Evolutionary conservation across 2,113 vertebrate genomes (phyloP), one percentile per base, ranked within the genome.

Genomic region (Psephotus haematonotus): DNA sequence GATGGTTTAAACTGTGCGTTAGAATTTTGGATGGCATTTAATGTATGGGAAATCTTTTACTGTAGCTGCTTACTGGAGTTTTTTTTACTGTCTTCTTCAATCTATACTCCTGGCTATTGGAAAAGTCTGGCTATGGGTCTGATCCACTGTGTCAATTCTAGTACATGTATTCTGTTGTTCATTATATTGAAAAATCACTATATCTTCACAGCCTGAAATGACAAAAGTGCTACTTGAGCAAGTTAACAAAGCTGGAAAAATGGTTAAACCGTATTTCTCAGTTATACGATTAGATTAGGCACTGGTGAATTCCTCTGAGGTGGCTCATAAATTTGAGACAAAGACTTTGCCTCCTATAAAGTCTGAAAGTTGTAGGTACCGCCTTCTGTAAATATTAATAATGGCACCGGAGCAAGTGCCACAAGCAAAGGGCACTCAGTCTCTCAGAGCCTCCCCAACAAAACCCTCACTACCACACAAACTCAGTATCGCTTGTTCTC

Each of bases 341-440:
- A 94, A 96, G 94, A 96, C 96, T 96, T 94, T 96, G 93, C 41
- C 92, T 95, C 93, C 95, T 71, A 75, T 94, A 96, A 95, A 93
- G 33, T 52, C 62, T 72, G 81, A 82, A 85, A 93, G 33, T 22
- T 71, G 47, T n/a, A 92, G 90, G 88, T 93, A 50, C 75, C 80
- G 39, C 94, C 95, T 88, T 96, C 69, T 88, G 95, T 86, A 96
- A 97, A 96, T 96, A 94, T 95, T 93, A 95, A 93, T 84, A 88
- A 86, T 83, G 86, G 76, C 86, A 92, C 50, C 1, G 2, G 55
- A 84, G 55, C 1, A 0, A 88, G 37, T 24, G 55, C 64, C 69
- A 62, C 72, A 84, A 69, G 52, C 65, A 81, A 91, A 91, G 74
- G 92, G 92, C 52, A 63, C 47, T 82, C 8, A 14, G 49, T 49